These are phyloP conservation scores for Tokudaia tokunoshimensis DNA, from an alignment of 2,797 vertebrate genomes.

Conservation along the genomic window DNA sequence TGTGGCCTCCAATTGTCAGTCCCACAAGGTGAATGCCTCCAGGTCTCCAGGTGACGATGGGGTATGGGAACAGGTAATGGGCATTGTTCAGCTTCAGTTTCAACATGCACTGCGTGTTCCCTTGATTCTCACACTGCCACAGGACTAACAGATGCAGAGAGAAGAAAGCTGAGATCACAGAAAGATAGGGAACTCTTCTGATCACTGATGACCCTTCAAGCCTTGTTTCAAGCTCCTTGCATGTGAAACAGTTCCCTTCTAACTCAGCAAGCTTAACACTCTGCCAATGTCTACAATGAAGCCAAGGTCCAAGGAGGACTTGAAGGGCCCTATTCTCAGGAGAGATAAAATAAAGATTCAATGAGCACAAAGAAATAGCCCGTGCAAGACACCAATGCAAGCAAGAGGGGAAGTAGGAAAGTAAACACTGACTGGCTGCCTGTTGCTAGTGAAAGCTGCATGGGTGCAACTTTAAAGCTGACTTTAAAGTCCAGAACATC, in stretches of 20 bases:
- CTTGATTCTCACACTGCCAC: background rate
- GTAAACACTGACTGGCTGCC: background rate
- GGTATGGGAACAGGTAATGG: fast-evolving
- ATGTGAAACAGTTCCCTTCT: background rate
- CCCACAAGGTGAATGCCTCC: background rate
- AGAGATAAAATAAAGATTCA: background rate
- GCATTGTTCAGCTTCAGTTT: background rate
- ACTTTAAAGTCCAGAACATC: too few relatives aligned
- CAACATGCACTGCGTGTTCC: background rate
- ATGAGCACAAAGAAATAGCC: background rate
- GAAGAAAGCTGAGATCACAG: background rate
- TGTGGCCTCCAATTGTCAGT: background rate
- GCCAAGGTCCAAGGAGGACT: background rate
- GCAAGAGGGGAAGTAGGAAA: background rate
- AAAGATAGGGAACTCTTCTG: background rate
- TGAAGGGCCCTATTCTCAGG: background rate
- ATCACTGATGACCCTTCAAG: background rate
- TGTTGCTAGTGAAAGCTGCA: background rate
- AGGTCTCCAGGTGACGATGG: background rate
- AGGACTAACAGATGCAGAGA: background rate
- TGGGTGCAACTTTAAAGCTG: fast-evolving
- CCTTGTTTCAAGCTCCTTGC: background rate
- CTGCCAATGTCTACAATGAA: background rate
- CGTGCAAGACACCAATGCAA: background rate
- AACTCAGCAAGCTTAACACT: background rate